phyloP scores from a whole-genome alignment of 1,140 invertebrate species.

The Drosophila sp. region DNA sequence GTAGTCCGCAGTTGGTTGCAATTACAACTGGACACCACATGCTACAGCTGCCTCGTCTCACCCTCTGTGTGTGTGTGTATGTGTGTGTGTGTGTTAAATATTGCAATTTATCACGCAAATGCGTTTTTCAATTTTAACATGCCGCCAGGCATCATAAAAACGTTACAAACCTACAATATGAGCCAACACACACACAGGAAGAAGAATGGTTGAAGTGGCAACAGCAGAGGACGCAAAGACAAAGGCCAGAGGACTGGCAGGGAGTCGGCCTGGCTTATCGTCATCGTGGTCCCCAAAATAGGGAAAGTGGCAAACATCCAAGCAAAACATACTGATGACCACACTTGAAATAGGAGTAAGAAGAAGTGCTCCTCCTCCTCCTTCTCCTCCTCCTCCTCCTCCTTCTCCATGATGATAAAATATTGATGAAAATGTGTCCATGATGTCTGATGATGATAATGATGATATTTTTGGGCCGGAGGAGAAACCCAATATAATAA shows the following conservation, averaged over 20 bases:
- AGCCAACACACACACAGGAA: constrained; percentile 57
- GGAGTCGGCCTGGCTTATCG: constrained; percentile 13
- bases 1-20: constrained; percentile 69
- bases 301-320: constrained; percentile 49
- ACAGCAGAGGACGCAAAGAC: constrained; percentile 35
- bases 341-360: constrained; percentile 14
- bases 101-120: constrained; percentile 83
- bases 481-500: background rate
- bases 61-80: constrained; percentile 24
- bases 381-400: too few relatives aligned
- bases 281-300: constrained; percentile 17
- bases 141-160: constrained; percentile 83
- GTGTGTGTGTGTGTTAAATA: constrained; percentile 80
- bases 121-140: constrained; percentile 83
- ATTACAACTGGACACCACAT: constrained; percentile 81
- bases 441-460: constrained; percentile 1
- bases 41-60: constrained; percentile 72
- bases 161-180: constrained; percentile 80
- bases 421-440: constrained; percentile 1
- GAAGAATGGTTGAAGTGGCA: constrained; percentile 33
- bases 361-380: background rate
- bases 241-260: constrained; percentile 6
- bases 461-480: background rate
- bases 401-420: constrained; percentile 5
- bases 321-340: constrained; percentile 22